phyloP scores from a whole-genome alignment of 2,797 vertebrate species.

The Molossus molossus region DNA sequence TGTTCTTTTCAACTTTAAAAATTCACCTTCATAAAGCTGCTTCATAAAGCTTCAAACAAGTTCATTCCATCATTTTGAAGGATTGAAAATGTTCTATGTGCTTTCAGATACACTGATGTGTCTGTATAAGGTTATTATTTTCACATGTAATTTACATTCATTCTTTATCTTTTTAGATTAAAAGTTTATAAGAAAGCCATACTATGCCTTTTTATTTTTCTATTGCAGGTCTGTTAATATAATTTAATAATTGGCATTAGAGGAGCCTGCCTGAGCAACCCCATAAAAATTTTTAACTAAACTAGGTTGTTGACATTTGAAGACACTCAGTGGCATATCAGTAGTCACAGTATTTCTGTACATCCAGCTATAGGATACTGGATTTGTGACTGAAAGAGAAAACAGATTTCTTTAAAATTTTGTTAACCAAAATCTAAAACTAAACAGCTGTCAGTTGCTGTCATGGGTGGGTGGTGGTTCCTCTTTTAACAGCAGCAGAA shows the following conservation, averaged over 20 bases:
- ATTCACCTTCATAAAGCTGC: constrained; percentile 30
- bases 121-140: constrained; percentile 33
- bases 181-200: constrained; percentile 48
- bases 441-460: constrained; percentile 74
- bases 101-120: constrained; percentile 6
- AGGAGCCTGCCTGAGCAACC: not conserved
- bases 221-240: constrained; percentile 13
- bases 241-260: constrained; percentile 6
- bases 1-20: constrained; percentile 65
- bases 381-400: constrained; percentile 7
- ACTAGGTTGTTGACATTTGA: constrained; percentile 26
- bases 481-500: constrained; percentile 68
- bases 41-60: constrained; percentile 5
- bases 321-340: not conserved
- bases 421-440: constrained; percentile 72
- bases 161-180: constrained; percentile 38
- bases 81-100: constrained; percentile 1
- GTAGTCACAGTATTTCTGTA: constrained; percentile 11
- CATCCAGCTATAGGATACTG: not conserved
- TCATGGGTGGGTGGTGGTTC: constrained; percentile 73
- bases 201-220: constrained; percentile 47
- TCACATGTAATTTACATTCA: not conserved
- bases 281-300: constrained; percentile 38
- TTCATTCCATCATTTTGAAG: constrained; percentile 44
- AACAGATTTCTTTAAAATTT: constrained; percentile 69